Evolutionary conservation across 2,113 vertebrate species (phyloP).

Genomic region (Apodemus speciosus): DNA sequence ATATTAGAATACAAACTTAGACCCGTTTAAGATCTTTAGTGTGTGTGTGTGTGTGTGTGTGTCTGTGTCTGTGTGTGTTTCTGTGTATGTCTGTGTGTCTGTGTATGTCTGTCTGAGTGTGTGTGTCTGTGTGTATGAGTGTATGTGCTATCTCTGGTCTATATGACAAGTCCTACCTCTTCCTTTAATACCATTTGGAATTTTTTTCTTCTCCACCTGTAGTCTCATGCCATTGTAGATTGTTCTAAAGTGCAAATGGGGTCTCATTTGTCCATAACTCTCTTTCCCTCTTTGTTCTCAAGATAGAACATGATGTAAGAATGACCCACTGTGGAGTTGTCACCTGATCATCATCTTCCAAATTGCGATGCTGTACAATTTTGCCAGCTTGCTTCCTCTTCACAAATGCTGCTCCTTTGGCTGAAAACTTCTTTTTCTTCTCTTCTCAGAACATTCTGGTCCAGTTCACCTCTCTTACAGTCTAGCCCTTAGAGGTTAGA

Average conservation of each 20-base stretch:
- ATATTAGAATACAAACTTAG: not conserved
- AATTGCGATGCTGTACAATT: not conserved
- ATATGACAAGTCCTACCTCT: not conserved
- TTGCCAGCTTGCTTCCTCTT: not conserved
- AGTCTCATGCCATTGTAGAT: not conserved
- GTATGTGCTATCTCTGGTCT: not conserved
- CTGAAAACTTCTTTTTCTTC: not conserved
- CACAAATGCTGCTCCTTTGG: not conserved
- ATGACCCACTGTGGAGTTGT: not conserved
- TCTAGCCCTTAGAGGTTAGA: not conserved
- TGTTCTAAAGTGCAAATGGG: not conserved
- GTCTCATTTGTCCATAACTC: not conserved
- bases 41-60: too few relatives aligned
- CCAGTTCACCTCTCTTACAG: not conserved
- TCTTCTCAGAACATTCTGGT: not conserved
- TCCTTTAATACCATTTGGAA: not conserved
- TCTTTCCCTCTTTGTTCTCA: not conserved
- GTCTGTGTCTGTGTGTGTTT: too few relatives aligned
- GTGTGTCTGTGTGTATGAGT: too few relatives aligned
- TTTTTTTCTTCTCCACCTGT: not conserved
- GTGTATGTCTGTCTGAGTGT: not conserved
- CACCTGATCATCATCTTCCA: not conserved
- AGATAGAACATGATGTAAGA: not conserved
- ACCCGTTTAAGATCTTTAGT: not conserved
- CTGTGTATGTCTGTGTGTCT: too few relatives aligned